A percentile compares a stretch with the other conserved stretches of the same genome.
Evolutionary conservation across 2,113 vertebrate species (phyloP).

Genomic region (Geothlypis trichas): DNA sequence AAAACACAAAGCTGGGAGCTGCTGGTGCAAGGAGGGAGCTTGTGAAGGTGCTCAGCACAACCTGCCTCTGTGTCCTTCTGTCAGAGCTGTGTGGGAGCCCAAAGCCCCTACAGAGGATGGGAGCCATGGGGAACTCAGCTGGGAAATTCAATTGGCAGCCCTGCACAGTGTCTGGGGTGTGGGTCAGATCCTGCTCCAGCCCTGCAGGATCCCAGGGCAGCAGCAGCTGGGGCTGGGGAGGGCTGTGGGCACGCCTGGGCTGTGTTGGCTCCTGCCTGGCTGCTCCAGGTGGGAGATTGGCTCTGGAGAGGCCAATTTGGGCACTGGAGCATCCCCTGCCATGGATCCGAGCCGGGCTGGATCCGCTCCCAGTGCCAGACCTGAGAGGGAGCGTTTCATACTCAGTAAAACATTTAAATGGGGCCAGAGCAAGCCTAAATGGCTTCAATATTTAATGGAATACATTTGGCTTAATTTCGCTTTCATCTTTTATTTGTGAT

Average conservation of each 20-base stretch:
- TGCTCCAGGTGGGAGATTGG: neutral
- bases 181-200: neutral
- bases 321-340: neutral
- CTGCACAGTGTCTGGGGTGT: accelerated
- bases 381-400: neutral
- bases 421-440: slow-evolving; percentile 10
- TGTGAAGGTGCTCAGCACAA: neutral
- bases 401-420: slow-evolving; percentile 3
- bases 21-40: neutral
- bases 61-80: neutral
- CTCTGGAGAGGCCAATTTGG: neutral
- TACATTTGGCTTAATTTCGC: slow-evolving; percentile 36
- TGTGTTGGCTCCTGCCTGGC: neutral
- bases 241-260: neutral
- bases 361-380: accelerated
- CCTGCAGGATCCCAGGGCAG: accelerated
- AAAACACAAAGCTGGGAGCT: neutral
- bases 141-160: neutral
- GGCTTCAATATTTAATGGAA: slow-evolving; percentile 39
- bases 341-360: neutral
- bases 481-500: slow-evolving; percentile 20
- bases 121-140: neutral
- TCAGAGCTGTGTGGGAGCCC: neutral
- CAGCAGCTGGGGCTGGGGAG: neutral
- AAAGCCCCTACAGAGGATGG: neutral